phyloP scores from a whole-genome alignment of 2,888 invertebrate genomes.

The Sphaeridia pumilis region DNA sequence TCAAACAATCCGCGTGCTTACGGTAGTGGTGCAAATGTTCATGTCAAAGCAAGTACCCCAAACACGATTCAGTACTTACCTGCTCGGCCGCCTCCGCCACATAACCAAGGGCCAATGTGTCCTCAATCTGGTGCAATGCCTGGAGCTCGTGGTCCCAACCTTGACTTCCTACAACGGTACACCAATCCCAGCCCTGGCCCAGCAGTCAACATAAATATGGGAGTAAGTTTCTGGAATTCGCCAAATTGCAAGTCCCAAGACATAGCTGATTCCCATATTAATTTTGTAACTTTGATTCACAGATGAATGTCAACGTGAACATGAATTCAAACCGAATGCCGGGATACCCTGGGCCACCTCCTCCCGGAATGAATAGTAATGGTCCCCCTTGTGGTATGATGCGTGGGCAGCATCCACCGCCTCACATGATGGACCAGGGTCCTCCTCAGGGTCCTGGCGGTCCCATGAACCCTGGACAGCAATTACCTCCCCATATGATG shows the following conservation, averaged over 20 bases:
- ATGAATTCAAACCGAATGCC: slow-evolving; percentile 36
- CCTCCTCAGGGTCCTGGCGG: slow-evolving; percentile 37
- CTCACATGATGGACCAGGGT: slow-evolving; percentile 36
- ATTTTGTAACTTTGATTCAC: slow-evolving; percentile 5
- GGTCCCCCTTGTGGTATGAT: slow-evolving; percentile 36
- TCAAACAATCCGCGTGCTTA: slow-evolving; percentile 46
- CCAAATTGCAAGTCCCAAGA: no score
- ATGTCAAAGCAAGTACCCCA: slow-evolving; percentile 91
- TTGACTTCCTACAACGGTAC: slow-evolving; percentile 79
- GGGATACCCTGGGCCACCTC: slow-evolving; percentile 27
- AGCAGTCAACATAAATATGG: slow-evolving; percentile 36
- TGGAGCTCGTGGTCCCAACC: slow-evolving; percentile 59
- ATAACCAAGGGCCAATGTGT: slow-evolving; percentile 35
- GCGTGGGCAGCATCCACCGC: slow-evolving; percentile 27
- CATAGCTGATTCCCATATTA: no score
- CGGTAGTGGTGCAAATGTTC: slow-evolving; percentile 68
- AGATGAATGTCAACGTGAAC: slow-evolving; percentile 37
- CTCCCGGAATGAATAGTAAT: slow-evolving; percentile 38
- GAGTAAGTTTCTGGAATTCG: slow-evolving; percentile 23
- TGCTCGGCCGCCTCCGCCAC: slow-evolving; percentile 66
- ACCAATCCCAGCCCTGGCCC: slow-evolving; percentile 60
- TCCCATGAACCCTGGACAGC: slow-evolving; percentile 49
- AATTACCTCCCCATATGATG: slow-evolving; percentile 61
- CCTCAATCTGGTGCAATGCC: slow-evolving; percentile 27
- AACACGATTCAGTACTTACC: slow-evolving; percentile 98